Evolutionary conservation across 2,113 vertebrate species (phyloP).

Genomic region (Rhadina sibilatrix): DNA sequence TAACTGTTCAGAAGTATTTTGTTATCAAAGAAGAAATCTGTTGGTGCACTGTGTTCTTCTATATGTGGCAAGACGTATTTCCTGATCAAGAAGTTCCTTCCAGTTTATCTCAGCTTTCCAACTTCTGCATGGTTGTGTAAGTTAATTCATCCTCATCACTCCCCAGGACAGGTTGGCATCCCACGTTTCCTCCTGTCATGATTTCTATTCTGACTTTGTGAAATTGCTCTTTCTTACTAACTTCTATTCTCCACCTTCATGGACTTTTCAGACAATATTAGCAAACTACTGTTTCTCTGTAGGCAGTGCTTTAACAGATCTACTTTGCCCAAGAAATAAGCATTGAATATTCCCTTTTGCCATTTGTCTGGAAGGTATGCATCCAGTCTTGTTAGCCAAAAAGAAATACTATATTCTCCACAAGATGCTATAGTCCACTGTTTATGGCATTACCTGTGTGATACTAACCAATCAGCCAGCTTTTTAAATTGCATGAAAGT

Average conservation of each 20-base stretch:
- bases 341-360: not conserved
- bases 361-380: not conserved
- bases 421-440: not conserved
- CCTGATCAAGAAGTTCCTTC: not conserved
- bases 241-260: not conserved
- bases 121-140: rapidly evolving
- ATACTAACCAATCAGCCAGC: not conserved
- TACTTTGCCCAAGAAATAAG: not conserved
- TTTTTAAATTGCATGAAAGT: not conserved
- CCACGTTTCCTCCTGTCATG: not conserved
- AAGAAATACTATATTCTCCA: not conserved
- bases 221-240: not conserved
- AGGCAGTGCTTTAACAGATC: not conserved
- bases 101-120: not conserved
- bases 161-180: rapidly evolving
- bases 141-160: not conserved
- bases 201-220: not conserved
- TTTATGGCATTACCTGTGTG: not conserved
- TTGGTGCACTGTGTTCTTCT: not conserved
- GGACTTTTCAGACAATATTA: not conserved
- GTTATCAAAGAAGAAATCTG: not conserved
- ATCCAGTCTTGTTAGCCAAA: not conserved
- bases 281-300: not conserved
- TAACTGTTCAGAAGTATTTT: not conserved
- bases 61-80: not conserved